Conservation (phyloP, 2,888 invertebrate species). For the Drosophila monieri region DNA sequence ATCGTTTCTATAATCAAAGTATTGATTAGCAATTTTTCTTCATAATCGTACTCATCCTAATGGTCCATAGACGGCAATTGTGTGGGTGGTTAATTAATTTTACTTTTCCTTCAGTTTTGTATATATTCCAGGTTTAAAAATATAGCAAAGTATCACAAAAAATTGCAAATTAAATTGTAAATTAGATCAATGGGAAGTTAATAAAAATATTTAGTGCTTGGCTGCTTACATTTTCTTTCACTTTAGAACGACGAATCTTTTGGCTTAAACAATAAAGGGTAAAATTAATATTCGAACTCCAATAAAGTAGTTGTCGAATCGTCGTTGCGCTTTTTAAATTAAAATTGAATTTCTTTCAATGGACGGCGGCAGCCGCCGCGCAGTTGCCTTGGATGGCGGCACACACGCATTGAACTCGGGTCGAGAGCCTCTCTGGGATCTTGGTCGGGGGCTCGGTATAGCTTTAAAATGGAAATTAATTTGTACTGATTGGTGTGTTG, state of each 20-base stretch:
- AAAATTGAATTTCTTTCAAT: constrained; percentile 31
- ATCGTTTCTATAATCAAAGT: constrained; percentile 41
- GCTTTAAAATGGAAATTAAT: constrained; percentile 77
- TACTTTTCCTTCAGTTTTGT: constrained; percentile 47
- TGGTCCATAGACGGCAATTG: constrained; percentile 51
- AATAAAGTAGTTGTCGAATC: constrained; percentile 52
- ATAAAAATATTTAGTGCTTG: constrained; percentile 41
- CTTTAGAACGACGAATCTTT: constrained; percentile 53
- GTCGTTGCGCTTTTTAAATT: constrained; percentile 46
- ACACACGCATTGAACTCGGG: constrained; percentile 23
- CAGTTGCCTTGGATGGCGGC: constrained; percentile 28
- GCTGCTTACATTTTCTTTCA: constrained; percentile 18
- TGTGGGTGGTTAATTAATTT: constrained; percentile 32
- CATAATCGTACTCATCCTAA: constrained; percentile 30
- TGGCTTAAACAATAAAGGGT: constrained; percentile 59
- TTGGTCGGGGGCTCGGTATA: constrained; percentile 40
- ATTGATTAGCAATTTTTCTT: constrained; percentile 36
- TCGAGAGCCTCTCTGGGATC: constrained; percentile 33
- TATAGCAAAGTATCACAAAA: constrained; percentile 83
- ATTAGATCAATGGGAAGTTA: constrained; percentile 73
- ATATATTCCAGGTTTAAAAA: constrained; percentile 65
- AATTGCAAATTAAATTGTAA: constrained; percentile 82
- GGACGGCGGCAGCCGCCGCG: constrained; percentile 8
- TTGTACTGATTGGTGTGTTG: constrained; percentile 76
- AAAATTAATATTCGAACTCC: constrained; percentile 74